A percentile compares a stretch with the other conserved stretches of the same genome.
phyloP scores from a whole-genome alignment of 2,797 vertebrate genomes.

The Gallirallus australis region DNA sequence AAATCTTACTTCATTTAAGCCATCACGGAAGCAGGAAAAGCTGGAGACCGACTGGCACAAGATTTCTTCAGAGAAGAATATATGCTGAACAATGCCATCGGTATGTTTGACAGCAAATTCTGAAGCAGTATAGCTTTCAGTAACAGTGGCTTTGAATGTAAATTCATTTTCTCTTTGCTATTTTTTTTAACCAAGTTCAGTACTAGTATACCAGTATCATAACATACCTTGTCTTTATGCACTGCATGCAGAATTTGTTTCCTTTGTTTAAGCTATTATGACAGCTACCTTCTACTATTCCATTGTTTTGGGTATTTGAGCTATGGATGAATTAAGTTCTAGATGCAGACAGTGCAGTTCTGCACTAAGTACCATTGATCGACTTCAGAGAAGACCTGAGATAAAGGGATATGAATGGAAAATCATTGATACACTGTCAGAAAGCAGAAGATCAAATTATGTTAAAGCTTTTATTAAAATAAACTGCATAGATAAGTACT shows the following conservation, averaged over 20 bases:
- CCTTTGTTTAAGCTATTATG: background rate
- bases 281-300: background rate
- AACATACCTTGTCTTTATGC: background rate
- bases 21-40: constrained; percentile 83
- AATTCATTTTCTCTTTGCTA: too few relatives aligned
- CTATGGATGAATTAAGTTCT: background rate
- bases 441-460: background rate
- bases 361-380: background rate
- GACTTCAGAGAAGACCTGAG: background rate
- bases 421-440: background rate
- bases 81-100: constrained; percentile 86
- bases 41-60: constrained; percentile 72
- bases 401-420: background rate
- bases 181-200: background rate
- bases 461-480: background rate
- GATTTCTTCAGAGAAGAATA: constrained; percentile 94
- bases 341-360: background rate
- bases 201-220: background rate
- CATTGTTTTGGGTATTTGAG: background rate
- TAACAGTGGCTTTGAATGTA: background rate
- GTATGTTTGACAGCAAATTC: constrained; percentile 75
- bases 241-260: background rate
- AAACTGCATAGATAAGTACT: background rate
- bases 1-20: constrained; percentile 71
- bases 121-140: background rate